phyloP scores from a whole-genome alignment of 2,888 invertebrate species.

The Seira musarum region DNA sequence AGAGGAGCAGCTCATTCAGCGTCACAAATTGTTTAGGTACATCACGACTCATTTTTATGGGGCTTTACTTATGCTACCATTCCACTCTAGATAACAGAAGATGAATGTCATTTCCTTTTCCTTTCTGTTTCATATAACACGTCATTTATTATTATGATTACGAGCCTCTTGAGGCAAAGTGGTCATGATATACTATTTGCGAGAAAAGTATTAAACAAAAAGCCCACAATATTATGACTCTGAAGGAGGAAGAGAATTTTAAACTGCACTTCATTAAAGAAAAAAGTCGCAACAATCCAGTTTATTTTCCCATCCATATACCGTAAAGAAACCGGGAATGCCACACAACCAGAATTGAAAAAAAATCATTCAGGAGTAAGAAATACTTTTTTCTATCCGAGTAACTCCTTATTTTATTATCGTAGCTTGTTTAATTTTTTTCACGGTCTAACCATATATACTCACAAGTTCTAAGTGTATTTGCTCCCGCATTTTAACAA shows the following conservation, averaged over 20 bases:
- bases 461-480: not conserved
- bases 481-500: not conserved
- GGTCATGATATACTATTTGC: constrained; percentile 8
- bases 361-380: constrained; percentile 2
- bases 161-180: constrained; percentile 15
- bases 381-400: not conserved
- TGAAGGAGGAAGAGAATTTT: constrained; percentile 17
- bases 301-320: constrained; percentile 46
- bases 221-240: constrained; percentile 10
- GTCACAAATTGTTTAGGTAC: constrained; percentile 4
- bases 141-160: constrained; percentile 41
- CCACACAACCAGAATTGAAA: constrained; percentile 27
- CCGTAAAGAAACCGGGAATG: constrained; percentile 17
- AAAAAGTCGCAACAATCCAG: constrained; percentile 39
- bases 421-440: constrained; percentile 12
- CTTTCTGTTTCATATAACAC: constrained; percentile 45
- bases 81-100: not conserved
- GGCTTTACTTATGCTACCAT: not conserved
- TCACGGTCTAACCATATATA: constrained; percentile 7
- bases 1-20: not conserved
- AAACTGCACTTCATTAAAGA: not conserved
- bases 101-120: constrained; percentile 49
- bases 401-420: not conserved
- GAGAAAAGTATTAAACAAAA: not conserved
- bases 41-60: not conserved